Evolutionary conservation across 2,888 invertebrate genomes (phyloP), one percentile per base, ranked within the genome.

Genomic region (Taphrorychus bicolor): DNA sequence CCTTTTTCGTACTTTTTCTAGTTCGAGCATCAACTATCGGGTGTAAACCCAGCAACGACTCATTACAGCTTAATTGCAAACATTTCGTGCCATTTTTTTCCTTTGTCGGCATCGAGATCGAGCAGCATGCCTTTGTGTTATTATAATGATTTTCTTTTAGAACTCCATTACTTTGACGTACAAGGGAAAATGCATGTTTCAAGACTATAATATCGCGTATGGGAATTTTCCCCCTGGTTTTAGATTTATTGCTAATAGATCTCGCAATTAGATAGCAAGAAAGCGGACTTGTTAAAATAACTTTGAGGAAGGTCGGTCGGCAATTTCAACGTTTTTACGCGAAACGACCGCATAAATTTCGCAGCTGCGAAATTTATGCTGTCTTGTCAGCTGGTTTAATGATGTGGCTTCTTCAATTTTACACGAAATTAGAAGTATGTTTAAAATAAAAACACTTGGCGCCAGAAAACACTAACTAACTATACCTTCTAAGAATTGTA

Each of bases 61-160:
- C 18, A 32, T 59, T 59, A 49, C 32, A 23, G 18, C 59, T 49
- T 59, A 49, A 49, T 49, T 59, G 49, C 14, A 14, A 5, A n/a
- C 49, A 23, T 49, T 59, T 18, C 45, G 7, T 23, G 48, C 18
- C 45, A 48, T 49, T 49, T 59, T 58, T 49, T 48, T 23, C 7
- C 45, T 16, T 14, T 5, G 45, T 17, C 45, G 17, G 14, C 17
- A 45, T 45, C 45, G 14, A 45, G 11, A 45, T 45, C 17, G 14
- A 45, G 14, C 45, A 14, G 17, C 5, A 45, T 45, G 17, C 45
- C 45, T 45, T 45, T 45, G 14, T 16, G 17, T 17, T 45, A 45
- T 45, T 45, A 45, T 45, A 45, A 45, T 45, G 45, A 45, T 45
- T 45, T 45, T 45, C 45, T 45, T 45, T 45, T 45, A 17, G 14